Conservation (phyloP, 2,113 vertebrate genomes). For the Marmota flaviventris region DNA sequence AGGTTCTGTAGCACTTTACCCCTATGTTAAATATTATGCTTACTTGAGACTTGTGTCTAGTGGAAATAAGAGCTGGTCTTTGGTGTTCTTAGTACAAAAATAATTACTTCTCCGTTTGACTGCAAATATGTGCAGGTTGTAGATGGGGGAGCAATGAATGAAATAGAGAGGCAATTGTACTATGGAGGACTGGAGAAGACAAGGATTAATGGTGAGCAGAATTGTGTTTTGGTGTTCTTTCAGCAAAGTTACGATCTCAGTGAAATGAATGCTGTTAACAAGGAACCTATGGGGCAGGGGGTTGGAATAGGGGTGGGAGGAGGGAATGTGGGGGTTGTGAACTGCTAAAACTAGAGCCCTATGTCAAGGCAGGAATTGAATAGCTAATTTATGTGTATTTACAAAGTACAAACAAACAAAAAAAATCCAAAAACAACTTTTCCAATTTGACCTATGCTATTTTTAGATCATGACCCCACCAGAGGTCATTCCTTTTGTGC, state of each 20-base stretch:
- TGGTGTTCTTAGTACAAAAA: slow-evolving; percentile 81
- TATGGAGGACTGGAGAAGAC: slow-evolving; percentile 84
- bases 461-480: slow-evolving; percentile 24
- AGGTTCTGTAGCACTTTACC: slow-evolving; percentile 63
- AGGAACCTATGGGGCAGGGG: slow-evolving; percentile 61
- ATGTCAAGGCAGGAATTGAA: slow-evolving; percentile 62
- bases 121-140: slow-evolving; percentile 67
- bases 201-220: slow-evolving; percentile 86
- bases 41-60: slow-evolving; percentile 84
- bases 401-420: slow-evolving; percentile 65
- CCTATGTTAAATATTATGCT: slow-evolving; percentile 81
- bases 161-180: slow-evolving; percentile 84
- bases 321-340: background rate
- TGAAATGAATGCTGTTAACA: slow-evolving; percentile 80
- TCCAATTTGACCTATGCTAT: slow-evolving; percentile 63
- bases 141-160: slow-evolving; percentile 65
- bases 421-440: slow-evolving; percentile 55
- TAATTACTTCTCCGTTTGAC: slow-evolving; percentile 86
- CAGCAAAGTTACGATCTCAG: slow-evolving; percentile 69
- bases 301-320: background rate
- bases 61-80: slow-evolving; percentile 82
- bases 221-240: slow-evolving; percentile 84
- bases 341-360: slow-evolving; percentile 65
- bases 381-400: slow-evolving; percentile 68
- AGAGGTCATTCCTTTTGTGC: slow-evolving; percentile 19